A percentile compares a stretch with the other conserved stretches of the same genome.
These are phyloP conservation scores for Listronotus oregonensis DNA, from an alignment of 1,140 invertebrate genomes.

Conservation along the genomic window DNA sequence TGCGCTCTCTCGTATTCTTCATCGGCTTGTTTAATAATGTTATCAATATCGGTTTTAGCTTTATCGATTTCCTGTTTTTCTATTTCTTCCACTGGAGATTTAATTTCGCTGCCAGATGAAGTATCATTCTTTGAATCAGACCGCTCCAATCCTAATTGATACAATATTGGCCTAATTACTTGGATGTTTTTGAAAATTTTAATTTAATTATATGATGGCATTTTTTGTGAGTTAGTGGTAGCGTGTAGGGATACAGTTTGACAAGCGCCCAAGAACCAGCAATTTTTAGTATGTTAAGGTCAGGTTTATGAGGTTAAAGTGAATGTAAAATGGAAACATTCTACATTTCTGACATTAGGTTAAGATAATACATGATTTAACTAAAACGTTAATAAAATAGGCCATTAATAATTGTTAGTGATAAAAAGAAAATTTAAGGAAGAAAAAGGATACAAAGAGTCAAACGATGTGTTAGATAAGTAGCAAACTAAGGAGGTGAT, in stretches of 20 bases:
- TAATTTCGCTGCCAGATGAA: not conserved
- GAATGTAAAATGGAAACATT: too few relatives aligned
- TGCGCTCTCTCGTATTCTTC: constrained; percentile 44
- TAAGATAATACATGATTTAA: too few relatives aligned
- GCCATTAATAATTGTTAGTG: too few relatives aligned
- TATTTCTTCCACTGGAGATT: not conserved
- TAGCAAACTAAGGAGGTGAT: not conserved
- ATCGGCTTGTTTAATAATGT: constrained; percentile 47
- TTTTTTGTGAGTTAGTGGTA: constrained; percentile 14
- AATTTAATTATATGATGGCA: not conserved
- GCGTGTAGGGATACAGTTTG: not conserved
- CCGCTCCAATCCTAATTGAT: constrained; percentile 4
- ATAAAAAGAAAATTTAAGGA: too few relatives aligned
- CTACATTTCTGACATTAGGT: too few relatives aligned
- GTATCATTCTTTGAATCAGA: constrained; percentile 4
- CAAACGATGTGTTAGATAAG: not conserved
- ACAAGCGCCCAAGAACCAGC: constrained; percentile 1
- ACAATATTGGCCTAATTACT: constrained; percentile 4
- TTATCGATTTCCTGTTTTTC: constrained; percentile 13
- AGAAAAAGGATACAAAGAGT: too few relatives aligned
- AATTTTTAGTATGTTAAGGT: not conserved
- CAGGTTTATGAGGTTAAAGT: constrained; percentile 9
- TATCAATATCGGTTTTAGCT: constrained; percentile 46
- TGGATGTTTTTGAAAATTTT: not conserved
- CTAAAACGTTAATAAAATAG: too few relatives aligned